These are phyloP conservation scores for Orchesella flavescens DNA, from an alignment of 2,888 invertebrate genomes.

Conservation along the genomic window DNA sequence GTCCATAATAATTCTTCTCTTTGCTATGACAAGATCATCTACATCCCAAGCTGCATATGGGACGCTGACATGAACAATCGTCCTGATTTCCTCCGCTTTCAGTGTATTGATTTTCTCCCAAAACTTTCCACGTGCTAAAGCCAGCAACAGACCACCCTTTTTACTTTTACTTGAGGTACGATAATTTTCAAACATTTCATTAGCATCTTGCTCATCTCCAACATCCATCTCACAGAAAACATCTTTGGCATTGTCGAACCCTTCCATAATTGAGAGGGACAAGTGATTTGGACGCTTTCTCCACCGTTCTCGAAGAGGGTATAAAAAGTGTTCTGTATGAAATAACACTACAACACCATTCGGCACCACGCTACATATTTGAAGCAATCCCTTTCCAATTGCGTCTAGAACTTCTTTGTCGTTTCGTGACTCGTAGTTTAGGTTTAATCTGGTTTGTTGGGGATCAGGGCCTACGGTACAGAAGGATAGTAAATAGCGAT, in stretches of 20 bases:
- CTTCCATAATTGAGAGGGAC: background rate
- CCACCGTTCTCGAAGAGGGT: no score
- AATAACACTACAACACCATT: constrained; percentile 64
- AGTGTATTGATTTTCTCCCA: background rate
- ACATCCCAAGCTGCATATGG: background rate
- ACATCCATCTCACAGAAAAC: constrained; percentile 17
- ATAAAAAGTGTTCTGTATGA: constrained; percentile 22
- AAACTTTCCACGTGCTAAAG: background rate
- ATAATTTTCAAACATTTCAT: background rate
- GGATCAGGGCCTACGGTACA: background rate
- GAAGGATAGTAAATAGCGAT: background rate
- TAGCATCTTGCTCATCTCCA: background rate
- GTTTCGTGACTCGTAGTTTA: background rate
- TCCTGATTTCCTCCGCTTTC: background rate
- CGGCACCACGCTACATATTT: constrained; percentile 56
- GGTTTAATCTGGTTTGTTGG: background rate
- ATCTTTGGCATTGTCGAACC: background rate
- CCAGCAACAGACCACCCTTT: constrained; percentile 8
- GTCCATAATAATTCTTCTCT: background rate
- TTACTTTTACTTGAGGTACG: background rate
- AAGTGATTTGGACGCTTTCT: background rate
- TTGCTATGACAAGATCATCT: background rate
- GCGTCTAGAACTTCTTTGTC: background rate
- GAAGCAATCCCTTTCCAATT: constrained; percentile 36
- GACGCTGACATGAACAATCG: background rate